Base-by-base conservation (phyloP, 2,888 invertebrate genomes). In the Palloptera scutellata region DNA sequence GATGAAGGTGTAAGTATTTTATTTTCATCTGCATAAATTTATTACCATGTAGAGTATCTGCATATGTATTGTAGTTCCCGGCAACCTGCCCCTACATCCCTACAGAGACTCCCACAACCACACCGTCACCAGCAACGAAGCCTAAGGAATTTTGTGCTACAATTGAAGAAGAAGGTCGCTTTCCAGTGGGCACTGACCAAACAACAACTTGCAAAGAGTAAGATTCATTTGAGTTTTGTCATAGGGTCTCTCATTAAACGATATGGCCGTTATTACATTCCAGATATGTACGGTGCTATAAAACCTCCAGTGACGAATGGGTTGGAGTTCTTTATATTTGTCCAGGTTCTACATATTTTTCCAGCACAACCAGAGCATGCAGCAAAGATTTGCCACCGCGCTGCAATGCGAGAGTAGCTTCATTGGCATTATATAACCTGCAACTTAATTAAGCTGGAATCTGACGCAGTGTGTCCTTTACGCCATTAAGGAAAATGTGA, bases 191-290 rank as follows among this genome's bases (percentile, higher is more conserved):
- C 40, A 65, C 30, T 0, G 9, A 41, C 5, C 30, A 66, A 6
- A 12, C 53, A 0, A 75, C 69, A 59, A 74, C 74, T 4, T 79
- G 78, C 69, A 72, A n/a, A 20, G 73, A 75, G 79, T 79, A 55
- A 71, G 76, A 71, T 15, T 8, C 13, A 1, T 0, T n/a, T 43
- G n/a, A 4, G 41, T 43, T 3, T 2, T 15, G 1, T 48, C 11
- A 6, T 15, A 45, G 45, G n/a, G n/a, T n/a, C n/a, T n/a, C n/a
- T n/a, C n/a, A n/a, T n/a, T n/a, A n/a, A n/a, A n/a, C n/a, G n/a
- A 48, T 13, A 20, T 45, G 30, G 15, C 9, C 6, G 15, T n/a
- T n/a, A n/a, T 55, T 0, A 52, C n/a, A 61, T 12, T 19, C 5
- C 43, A 71, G 71, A 54, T 71, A 63, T 52, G 17, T 71, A 6